phyloP scores from a whole-genome alignment of 1,140 invertebrate genomes.

The Battus philenor region DNA sequence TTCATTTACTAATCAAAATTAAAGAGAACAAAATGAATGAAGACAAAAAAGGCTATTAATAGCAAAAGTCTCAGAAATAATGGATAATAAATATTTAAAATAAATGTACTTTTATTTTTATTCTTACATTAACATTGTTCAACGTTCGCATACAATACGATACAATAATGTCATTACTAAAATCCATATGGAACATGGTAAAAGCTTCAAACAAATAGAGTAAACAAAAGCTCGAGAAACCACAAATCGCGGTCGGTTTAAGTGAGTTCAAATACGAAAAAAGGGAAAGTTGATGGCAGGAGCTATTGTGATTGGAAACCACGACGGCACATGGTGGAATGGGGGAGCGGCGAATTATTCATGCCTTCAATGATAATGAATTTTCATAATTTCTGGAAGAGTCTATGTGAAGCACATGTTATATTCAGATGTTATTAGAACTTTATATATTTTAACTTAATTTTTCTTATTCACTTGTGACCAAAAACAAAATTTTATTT shows the following conservation, averaged over 20 bases:
- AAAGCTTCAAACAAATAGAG: conserved; percentile 49
- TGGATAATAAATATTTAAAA: too few species aligned
- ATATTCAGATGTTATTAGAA: too few species aligned
- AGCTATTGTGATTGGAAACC: conserved; percentile 54
- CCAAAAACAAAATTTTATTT: too few species aligned
- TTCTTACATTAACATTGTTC: conserved; percentile 1
- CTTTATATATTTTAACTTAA: too few species aligned
- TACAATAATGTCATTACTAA: conserved; percentile 44
- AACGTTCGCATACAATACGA: conserved; percentile 29
- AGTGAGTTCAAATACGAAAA: conserved; percentile 70
- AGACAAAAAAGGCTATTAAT: too few species aligned
- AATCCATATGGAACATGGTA: conserved; percentile 28
- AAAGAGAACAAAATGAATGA: too few species aligned
- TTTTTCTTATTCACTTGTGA: too few species aligned
- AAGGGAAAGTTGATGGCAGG: conserved; percentile 45
- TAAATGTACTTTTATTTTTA: too few species aligned
- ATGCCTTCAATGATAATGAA: conserved; percentile 11
- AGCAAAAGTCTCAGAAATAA: too few species aligned
- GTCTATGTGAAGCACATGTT: too few species aligned
- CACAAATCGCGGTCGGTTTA: conserved; percentile 52
- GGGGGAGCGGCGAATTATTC: conserved; percentile 16
- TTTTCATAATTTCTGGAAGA: conserved; percentile 3
- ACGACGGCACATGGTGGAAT: conserved; percentile 37
- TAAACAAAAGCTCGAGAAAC: conserved; percentile 48
- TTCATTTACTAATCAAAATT: too few species aligned